Percentiles rank a stretch among this genome's conserved stretches.
Evolutionary conservation across 1,140 invertebrate species (phyloP).

Genomic region (Cotesia glomerata): DNA sequence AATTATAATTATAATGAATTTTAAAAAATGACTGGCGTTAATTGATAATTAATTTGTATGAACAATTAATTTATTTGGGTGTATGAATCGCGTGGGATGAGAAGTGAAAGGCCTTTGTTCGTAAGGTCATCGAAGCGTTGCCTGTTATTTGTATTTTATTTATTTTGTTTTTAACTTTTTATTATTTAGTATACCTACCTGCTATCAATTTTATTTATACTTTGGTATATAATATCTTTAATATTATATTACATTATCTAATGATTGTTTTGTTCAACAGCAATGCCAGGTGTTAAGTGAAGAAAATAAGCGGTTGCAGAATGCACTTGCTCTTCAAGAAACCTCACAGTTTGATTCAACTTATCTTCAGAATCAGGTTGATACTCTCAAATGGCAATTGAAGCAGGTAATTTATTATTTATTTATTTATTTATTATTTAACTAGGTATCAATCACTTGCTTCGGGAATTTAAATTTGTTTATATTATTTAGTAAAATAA

Average conservation of each 20-base stretch:
- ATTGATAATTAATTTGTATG: neutral
- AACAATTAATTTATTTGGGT: conserved; percentile 37
- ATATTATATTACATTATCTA: neutral
- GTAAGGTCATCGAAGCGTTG: conserved; percentile 35
- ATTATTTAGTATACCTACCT: neutral
- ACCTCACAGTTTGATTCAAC: conserved; percentile 67
- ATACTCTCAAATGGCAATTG: conserved; percentile 80
- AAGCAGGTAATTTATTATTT: conserved; percentile 70
- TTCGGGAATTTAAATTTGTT: too few relatives aligned
- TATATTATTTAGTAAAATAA: too few relatives aligned
- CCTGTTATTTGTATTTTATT: conserved; percentile 9
- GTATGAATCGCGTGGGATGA: conserved; percentile 39
- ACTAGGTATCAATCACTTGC: too few relatives aligned
- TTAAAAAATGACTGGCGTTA: too few relatives aligned
- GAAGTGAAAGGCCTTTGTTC: conserved; percentile 51
- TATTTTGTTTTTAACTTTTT: neutral
- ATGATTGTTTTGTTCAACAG: conserved; percentile 51
- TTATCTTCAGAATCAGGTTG: conserved; percentile 75
- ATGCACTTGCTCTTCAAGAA: conserved; percentile 43
- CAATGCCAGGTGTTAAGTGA: conserved; percentile 62
- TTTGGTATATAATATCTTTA: neutral
- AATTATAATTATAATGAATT: too few relatives aligned
- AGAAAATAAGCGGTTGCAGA: conserved; percentile 63
- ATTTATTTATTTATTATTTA: neutral
- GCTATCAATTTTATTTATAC: neutral